These are phyloP conservation scores for Trididemnum clinides DNA, from an alignment of 23 tunicate species.

Conservation along the genomic window DNA sequence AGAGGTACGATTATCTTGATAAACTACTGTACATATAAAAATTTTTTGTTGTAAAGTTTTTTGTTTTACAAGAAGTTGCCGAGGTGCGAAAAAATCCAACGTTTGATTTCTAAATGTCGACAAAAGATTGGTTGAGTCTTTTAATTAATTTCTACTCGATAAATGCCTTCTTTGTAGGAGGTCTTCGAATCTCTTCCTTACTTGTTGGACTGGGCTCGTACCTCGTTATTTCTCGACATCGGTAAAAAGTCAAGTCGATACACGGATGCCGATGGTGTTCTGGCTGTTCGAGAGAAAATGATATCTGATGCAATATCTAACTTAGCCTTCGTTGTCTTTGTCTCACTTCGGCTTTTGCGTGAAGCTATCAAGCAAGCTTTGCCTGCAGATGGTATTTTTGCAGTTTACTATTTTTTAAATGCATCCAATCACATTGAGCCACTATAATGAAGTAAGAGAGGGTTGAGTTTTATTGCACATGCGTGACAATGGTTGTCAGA, in stretches of 20 bases:
- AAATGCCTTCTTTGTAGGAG: too few relatives aligned
- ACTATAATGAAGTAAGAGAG: too few relatives aligned
- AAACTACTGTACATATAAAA: background rate
- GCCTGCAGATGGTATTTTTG: background rate
- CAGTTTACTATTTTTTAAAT: too few relatives aligned
- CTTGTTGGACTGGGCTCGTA: constrained; percentile 64
- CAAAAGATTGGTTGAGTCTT: too few relatives aligned
- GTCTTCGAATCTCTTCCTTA: constrained; percentile 55
- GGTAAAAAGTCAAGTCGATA: constrained; percentile 43
- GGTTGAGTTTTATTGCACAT: too few relatives aligned
- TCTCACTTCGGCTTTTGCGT: constrained; percentile 40
- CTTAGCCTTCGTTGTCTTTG: constrained; percentile 37
- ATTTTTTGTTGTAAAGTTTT: too few relatives aligned
- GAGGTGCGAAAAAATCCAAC: too few relatives aligned
- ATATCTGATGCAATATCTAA: constrained; percentile 29
- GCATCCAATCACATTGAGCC: too few relatives aligned
- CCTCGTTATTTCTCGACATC: constrained; percentile 56
- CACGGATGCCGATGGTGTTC: background rate
- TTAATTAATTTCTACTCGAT: too few relatives aligned
- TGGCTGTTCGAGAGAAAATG: constrained; percentile 15
- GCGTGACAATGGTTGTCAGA: too few relatives aligned
- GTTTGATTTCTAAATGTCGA: background rate
- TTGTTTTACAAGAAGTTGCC: too few relatives aligned
- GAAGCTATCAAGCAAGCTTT: constrained; percentile 27
- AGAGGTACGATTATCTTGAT: constrained; percentile 6